Evolutionary conservation across 2,113 vertebrate species (phyloP).

Genomic region (Columbina picui): DNA sequence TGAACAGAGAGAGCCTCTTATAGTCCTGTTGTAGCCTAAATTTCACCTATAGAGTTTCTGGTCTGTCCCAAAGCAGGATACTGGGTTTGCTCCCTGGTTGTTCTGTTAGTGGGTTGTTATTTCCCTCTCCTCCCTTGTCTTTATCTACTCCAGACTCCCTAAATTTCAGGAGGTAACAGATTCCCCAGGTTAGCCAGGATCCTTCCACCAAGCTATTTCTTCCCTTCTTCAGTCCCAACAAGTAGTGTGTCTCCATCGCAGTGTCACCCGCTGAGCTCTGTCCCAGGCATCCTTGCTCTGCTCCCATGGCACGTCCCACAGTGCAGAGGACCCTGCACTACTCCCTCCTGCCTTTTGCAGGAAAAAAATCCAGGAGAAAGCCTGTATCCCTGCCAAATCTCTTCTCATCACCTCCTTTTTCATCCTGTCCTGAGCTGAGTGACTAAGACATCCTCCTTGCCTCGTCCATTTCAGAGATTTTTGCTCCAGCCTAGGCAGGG

Average conservation of each 20-base stretch:
- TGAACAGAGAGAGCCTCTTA: neutral
- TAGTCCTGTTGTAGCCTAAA: neutral
- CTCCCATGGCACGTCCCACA: neutral
- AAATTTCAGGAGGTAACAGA: neutral
- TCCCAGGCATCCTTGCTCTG: neutral
- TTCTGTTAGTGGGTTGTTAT: neutral
- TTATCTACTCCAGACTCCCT: neutral
- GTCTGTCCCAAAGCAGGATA: neutral
- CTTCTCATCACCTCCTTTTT: neutral
- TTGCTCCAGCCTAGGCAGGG: neutral
- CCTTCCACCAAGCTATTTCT: neutral
- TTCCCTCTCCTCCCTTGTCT: neutral
- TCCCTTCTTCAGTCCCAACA: neutral
- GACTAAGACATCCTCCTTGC: neutral
- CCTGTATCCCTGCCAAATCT: neutral
- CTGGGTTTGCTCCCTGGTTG: neutral
- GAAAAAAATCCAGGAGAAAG: neutral
- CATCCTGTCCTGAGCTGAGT: neutral
- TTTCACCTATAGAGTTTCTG: neutral
- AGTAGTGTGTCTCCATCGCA: rapidly evolving
- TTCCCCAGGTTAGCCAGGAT: neutral
- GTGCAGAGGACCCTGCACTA: neutral
- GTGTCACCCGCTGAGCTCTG: neutral
- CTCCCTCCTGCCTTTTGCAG: neutral
- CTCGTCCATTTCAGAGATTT: neutral